These are phyloP conservation scores for Rhingia rostrata DNA, from an alignment of 2,888 invertebrate genomes.

Conservation along the genomic window DNA sequence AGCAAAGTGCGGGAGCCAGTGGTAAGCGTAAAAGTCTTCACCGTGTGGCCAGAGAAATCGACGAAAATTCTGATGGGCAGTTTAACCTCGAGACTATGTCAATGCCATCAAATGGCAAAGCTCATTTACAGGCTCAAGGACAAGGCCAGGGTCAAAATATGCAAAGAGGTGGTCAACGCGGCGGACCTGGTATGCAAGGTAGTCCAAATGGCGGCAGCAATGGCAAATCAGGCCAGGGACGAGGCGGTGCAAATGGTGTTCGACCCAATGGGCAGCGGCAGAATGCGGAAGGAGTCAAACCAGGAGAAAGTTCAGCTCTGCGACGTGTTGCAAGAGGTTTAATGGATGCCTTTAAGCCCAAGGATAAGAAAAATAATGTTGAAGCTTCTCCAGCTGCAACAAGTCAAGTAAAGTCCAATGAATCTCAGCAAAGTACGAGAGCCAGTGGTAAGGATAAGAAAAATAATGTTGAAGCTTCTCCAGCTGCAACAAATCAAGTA, in stretches of 20 bases:
- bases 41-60: not conserved
- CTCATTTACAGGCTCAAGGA: not conserved
- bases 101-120: not conserved
- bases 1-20: not conserved
- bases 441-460: not conserved
- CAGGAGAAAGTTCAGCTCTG: not conserved
- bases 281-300: not conserved
- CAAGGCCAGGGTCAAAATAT: not conserved
- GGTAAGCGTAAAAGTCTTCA: not conserved
- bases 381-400: no score
- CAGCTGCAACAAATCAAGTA: no score
- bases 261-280: not conserved
- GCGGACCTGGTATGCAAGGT: constrained; percentile 10
- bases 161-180: not conserved
- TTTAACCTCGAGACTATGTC: not conserved
- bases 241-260: not conserved
- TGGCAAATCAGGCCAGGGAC: not conserved
- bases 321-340: no score
- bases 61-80: not conserved
- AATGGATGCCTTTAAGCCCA: no score
- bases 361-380: no score
- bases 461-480: no score
- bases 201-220: not conserved
- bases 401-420: no score
- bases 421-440: not conserved